Base-by-base conservation (phyloP, 2,888 invertebrate species). In the Drepanosiphum platanoidis region DNA sequence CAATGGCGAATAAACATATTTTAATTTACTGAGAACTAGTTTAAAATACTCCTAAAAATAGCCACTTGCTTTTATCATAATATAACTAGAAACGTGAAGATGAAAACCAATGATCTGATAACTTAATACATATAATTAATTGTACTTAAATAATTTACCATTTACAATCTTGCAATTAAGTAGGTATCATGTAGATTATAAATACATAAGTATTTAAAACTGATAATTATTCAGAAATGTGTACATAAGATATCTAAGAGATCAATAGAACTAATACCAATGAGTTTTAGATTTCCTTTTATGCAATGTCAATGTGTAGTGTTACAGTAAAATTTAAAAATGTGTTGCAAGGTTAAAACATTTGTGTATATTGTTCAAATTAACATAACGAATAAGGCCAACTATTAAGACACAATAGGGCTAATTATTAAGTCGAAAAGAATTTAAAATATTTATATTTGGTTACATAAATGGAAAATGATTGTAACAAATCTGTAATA, bases 371-470 rank as follows among this genome's bases (percentile, higher is more conserved):
- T 11, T 36, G 58, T 52, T 80, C 18, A 70, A 81, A 81, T 70
- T 18, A 81, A 70, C 36, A 70, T 46, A 52, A 71, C 11, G n/a
- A 81, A 36, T 71, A 30, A 32, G 36, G 7, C 30, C 22, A 70
- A 81, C 36, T 27, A 58, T n/a, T n/a, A 71, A 58, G 7, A 71
- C 80, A 81, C 80, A 81, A 81, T 81, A 30, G 34, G 15, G 3
- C 46, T 18, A 80, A 68, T 68, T 34, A 46, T 34, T 68, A 34
- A 79, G 22, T 1, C n/a, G 15, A 68, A 18, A 27, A 18, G 15
- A 34, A 52, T 79, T 77, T 46, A 8, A 68, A 52, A 30, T 68
- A n/a, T 34, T 34, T 22, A 70, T 27, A 70, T 70, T 80, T 70
- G 18, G 34, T 70, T 36, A 30, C 18, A 9, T 36, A 13, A 11